Conservation (phyloP, 2,113 vertebrate species). For the Etheostoma cragini region DNA sequence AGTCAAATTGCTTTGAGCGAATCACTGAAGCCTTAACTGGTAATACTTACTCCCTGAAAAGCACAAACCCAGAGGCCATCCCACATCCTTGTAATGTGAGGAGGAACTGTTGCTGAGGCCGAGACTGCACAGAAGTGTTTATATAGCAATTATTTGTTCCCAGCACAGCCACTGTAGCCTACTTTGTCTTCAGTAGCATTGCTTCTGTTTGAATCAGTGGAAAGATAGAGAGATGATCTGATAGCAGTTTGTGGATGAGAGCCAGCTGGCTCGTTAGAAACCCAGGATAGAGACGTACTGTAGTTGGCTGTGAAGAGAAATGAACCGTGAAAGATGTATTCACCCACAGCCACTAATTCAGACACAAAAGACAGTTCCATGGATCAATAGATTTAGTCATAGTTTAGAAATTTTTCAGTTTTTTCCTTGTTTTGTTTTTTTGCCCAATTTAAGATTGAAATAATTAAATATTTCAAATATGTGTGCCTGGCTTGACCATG, state of each 20-base stretch:
- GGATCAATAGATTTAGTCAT: fast-evolving
- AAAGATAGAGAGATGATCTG: conserved; percentile 21
- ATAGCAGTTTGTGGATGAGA: conserved; percentile 20
- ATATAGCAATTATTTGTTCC: conserved; percentile 8
- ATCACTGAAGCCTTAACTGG: conserved; percentile 11
- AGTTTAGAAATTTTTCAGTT: neutral
- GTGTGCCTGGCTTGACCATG: neutral
- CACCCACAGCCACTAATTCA: neutral
- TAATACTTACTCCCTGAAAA: conserved; percentile 21
- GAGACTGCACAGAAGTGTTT: conserved; percentile 18
- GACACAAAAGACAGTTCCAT: neutral
- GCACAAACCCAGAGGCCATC: conserved; percentile 20
- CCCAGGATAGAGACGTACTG: neutral
- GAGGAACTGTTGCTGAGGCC: conserved; percentile 20
- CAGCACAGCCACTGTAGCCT: conserved; percentile 6
- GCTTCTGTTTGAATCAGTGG: neutral
- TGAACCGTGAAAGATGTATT: conserved; percentile 4
- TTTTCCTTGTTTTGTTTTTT: neutral
- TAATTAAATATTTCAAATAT: neutral
- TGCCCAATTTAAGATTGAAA: neutral
- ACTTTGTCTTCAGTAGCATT: conserved; percentile 5
- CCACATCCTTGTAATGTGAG: conserved; percentile 1
- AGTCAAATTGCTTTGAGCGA: conserved; percentile 5
- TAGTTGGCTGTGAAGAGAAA: conserved; percentile 8
- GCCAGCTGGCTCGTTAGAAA: conserved; percentile 26